Percentiles rank a stretch among this genome's conserved stretches.
Conservation (phyloP, 2,113 vertebrate genomes). For the Orthochromis indermauri region DNA sequence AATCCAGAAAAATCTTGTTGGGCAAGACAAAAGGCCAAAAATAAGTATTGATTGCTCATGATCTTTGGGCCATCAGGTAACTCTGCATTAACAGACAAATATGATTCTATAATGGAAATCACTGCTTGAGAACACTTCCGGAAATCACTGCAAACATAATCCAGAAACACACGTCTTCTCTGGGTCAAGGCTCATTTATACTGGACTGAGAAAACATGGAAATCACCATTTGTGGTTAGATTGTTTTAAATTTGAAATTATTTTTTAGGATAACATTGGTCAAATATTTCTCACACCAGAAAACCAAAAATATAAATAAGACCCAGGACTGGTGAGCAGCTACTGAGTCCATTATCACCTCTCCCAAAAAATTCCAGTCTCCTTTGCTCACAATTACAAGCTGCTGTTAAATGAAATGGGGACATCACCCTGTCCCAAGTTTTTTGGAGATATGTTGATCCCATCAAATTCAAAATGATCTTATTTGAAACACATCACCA, state of each 20-base stretch:
- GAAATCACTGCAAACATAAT: background rate
- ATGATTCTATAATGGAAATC: background rate
- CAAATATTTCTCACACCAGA: background rate
- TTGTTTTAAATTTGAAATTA: background rate
- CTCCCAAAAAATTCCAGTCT: background rate
- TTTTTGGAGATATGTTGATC: background rate
- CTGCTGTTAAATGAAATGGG: background rate
- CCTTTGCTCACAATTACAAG: background rate
- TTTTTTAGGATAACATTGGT: background rate
- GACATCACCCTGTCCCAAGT: accelerated
- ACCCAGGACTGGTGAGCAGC: background rate
- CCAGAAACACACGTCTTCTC: background rate
- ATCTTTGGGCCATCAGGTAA: background rate
- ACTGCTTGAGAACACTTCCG: accelerated
- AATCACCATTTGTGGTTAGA: background rate
- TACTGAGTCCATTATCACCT: background rate
- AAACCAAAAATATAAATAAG: background rate
- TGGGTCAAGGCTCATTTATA: background rate
- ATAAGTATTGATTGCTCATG: background rate
- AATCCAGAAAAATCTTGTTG: background rate
- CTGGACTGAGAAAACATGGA: background rate
- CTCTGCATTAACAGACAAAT: accelerated
- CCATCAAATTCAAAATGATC: background rate
- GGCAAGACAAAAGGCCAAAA: background rate
- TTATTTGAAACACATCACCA: background rate